Base-by-base conservation (phyloP, 2,113 vertebrate species). In the Onychostoma macrolepis region DNA sequence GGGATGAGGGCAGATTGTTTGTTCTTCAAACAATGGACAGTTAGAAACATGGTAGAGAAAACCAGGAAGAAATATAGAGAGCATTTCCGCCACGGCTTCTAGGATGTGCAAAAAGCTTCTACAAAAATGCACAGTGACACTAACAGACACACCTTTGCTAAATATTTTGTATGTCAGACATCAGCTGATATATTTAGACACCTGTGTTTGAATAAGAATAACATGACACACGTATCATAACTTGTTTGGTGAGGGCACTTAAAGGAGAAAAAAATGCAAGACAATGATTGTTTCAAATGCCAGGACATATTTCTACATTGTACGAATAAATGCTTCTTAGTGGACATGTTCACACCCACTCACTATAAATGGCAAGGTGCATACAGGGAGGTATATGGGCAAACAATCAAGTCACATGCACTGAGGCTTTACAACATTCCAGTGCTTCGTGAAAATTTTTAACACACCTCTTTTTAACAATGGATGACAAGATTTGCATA, bases 11-110 rank as follows among this genome's bases (percentile, higher is more conserved):
- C 30, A 43, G 79, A 85, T 48, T 79, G 87, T 87, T 89, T 87
- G 85, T 69, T 69, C 81, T 84, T 80, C 2, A 86, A 88, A 90
- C 86, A 90, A 87, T 88, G 53, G 83, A 63, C 38, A 50, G 75
- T 74, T 69, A 50, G 63, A 82, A 86, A 28, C 48, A 78, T 63
- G 88, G 82, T 76, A 43, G 81, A 61, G 61, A 83, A 72, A 87
- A 38, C 43, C 33, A 50, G 28, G 33, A 80, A 28, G n/a, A 75
- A 81, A 48, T 76, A 11, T 38, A 53, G 36, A 87, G 17, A 74
- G 26, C 53, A 26, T 86, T 72, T 80, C 76, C 28, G 15, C 74
- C 26, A 30, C 3, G 65, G 72, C 43, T 86, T 84, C 41, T 53
- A 79, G 83, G 78, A 75, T 58, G 72, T 85, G 80, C 4, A 53